These are phyloP conservation scores for Serrognathus titanus DNA, from an alignment of 2,888 invertebrate genomes.

Conservation along the genomic window DNA sequence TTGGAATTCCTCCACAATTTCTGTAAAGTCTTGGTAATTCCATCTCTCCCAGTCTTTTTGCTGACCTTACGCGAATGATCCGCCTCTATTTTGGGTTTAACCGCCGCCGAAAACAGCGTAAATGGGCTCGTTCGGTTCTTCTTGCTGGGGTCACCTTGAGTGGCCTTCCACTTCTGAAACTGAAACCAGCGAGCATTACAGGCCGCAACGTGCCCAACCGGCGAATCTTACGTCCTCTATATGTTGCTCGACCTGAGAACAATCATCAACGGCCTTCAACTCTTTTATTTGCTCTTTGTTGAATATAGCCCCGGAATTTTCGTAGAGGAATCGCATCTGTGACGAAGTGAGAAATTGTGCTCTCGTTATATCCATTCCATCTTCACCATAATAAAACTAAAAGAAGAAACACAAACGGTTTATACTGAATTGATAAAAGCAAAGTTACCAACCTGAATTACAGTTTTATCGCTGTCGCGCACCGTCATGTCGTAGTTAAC, in stretches of 20 bases:
- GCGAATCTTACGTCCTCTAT: conserved; percentile 6
- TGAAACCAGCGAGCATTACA: conserved; percentile 15
- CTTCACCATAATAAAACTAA: conserved; percentile 86
- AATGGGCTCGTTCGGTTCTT: conserved; percentile 58
- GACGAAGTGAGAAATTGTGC: conserved; percentile 77
- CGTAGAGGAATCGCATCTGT: conserved; percentile 76
- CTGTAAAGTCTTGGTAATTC: conserved; percentile 58
- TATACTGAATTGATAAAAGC: not conserved
- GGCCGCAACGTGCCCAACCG: conserved; percentile 2
- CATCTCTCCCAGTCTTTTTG: conserved; percentile 57
- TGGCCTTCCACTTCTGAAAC: conserved; percentile 61
- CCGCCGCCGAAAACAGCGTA: conserved; percentile 56
- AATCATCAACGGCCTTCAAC: conserved; percentile 56
- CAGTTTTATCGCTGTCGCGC: conserved; percentile 87
- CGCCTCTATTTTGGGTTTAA: conserved; percentile 51
- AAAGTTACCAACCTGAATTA: conserved; percentile 67
- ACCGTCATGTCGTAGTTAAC: conserved; percentile 94
- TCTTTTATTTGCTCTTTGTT: conserved; percentile 56
- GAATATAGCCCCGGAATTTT: conserved; percentile 69
- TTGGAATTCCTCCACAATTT: conserved; percentile 65
- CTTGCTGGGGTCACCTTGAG: conserved; percentile 49
- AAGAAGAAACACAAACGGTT: conserved; percentile 1
- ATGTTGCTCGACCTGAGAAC: conserved; percentile 46
- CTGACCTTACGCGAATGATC: conserved; percentile 49
- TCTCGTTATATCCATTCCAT: conserved; percentile 86